Evolutionary conservation across 1,140 invertebrate species (phyloP).

Genomic region (Ips nitidus): DNA sequence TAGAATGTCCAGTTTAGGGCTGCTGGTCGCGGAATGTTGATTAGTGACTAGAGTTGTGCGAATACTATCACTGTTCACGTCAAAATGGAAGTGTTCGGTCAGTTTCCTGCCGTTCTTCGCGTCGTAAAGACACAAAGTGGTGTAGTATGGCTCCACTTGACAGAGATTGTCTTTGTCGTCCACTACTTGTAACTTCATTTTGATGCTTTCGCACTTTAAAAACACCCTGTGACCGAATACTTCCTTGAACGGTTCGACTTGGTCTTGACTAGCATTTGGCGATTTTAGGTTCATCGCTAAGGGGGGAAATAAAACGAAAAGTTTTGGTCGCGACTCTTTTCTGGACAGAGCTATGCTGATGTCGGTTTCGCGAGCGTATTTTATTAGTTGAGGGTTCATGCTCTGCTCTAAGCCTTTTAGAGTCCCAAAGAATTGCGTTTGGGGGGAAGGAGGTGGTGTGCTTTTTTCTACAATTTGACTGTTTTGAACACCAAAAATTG

Average conservation of each 20-base stretch:
- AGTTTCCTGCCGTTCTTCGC: slow-evolving; percentile 81
- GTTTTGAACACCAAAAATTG: too few species aligned
- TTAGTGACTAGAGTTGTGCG: slow-evolving; percentile 38
- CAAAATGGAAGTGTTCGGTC: slow-evolving; percentile 92
- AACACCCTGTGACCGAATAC: slow-evolving; percentile 84
- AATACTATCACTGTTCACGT: slow-evolving; percentile 75
- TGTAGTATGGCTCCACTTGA: slow-evolving; percentile 92
- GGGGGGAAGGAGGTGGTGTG: slow-evolving; percentile 61
- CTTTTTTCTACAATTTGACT: slow-evolving; percentile 46
- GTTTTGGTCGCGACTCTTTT: slow-evolving; percentile 70
- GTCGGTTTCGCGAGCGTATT: slow-evolving; percentile 88
- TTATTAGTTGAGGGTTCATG: slow-evolving; percentile 86
- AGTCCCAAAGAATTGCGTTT: slow-evolving; percentile 65
- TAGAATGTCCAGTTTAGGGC: slow-evolving; percentile 51
- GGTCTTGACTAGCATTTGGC: slow-evolving; percentile 45
- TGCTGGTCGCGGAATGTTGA: slow-evolving; percentile 13
- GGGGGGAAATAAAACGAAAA: slow-evolving; percentile 60
- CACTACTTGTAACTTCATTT: slow-evolving; percentile 77
- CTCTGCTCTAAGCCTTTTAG: slow-evolving; percentile 84
- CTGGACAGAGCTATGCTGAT: slow-evolving; percentile 77
- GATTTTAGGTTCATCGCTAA: slow-evolving; percentile 43
- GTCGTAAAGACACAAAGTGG: slow-evolving; percentile 84
- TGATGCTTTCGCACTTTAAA: slow-evolving; percentile 79
- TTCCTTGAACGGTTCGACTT: slow-evolving; percentile 72
- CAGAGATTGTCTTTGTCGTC: slow-evolving; percentile 75